phyloP scores from a whole-genome alignment of 2,888 invertebrate species.

The Syrphus vitripennis region DNA sequence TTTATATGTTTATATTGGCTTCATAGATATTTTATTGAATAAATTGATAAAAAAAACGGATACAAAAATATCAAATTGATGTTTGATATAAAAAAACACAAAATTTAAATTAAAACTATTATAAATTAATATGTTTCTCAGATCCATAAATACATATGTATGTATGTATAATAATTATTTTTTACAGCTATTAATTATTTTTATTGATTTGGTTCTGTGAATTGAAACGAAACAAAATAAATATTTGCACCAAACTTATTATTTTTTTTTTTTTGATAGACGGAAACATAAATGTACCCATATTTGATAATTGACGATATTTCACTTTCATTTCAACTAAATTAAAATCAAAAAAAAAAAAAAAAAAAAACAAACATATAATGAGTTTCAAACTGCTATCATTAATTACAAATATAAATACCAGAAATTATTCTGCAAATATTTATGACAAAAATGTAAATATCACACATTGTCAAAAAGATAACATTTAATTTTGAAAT shows the following conservation, averaged over 20 bases:
- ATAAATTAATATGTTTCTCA: too few relatives aligned
- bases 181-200: not conserved
- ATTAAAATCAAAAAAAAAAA: slow-evolving; percentile 8
- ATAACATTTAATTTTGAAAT: slow-evolving; percentile 19
- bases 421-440: slow-evolving; percentile 18
- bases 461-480: not conserved
- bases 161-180: too few relatives aligned
- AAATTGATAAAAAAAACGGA: too few relatives aligned
- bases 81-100: too few relatives aligned
- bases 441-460: slow-evolving; percentile 17
- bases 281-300: not conserved
- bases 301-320: slow-evolving; percentile 31
- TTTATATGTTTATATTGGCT: too few relatives aligned
- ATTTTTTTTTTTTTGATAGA: not conserved
- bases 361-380: not conserved
- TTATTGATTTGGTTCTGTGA: not conserved
- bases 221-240: not conserved
- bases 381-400: not conserved
- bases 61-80: too few relatives aligned
- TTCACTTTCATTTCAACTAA: slow-evolving; percentile 7
- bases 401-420: slow-evolving; percentile 47
- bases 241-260: not conserved
- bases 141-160: too few relatives aligned
- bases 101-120: too few relatives aligned
- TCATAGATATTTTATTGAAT: too few relatives aligned